Conservation (phyloP, 1,140 invertebrate genomes). For the Drosophila chauvacae region DNA sequence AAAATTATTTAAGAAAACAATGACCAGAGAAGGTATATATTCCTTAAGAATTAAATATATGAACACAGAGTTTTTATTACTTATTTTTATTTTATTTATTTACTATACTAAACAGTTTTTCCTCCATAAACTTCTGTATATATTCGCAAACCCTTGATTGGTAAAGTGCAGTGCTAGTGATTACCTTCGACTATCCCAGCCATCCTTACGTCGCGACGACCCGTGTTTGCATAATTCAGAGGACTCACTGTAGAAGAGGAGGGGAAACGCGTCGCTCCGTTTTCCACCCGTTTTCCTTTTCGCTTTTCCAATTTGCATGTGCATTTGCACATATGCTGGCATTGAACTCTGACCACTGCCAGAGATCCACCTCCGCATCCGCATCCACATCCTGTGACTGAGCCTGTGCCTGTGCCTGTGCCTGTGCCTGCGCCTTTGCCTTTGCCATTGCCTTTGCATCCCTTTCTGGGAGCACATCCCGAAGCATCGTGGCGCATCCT, state of each 20-base stretch:
- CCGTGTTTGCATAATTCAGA: constrained; percentile 15
- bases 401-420: background rate
- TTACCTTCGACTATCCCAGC: background rate
- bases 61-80: background rate
- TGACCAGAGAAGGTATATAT: background rate
- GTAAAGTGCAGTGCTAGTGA: background rate
- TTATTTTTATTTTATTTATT: background rate
- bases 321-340: constrained; percentile 45
- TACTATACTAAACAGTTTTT: background rate
- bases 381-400: background rate
- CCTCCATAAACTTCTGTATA: background rate
- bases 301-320: constrained; percentile 48
- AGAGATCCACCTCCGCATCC: constrained; percentile 2
- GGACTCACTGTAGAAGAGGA: background rate
- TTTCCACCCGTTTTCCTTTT: constrained; percentile 5
- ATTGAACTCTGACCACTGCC: constrained; percentile 61
- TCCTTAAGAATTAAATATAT: background rate
- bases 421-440: background rate
- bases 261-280: background rate
- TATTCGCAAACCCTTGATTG: background rate
- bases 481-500: constrained; percentile 25
- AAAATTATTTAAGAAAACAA: too few relatives aligned
- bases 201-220: background rate
- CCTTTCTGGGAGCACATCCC: background rate
- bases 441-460: background rate